These are phyloP conservation scores for Rutilus rutilus DNA, from an alignment of 2,113 vertebrate genomes.

Conservation along the genomic window DNA sequence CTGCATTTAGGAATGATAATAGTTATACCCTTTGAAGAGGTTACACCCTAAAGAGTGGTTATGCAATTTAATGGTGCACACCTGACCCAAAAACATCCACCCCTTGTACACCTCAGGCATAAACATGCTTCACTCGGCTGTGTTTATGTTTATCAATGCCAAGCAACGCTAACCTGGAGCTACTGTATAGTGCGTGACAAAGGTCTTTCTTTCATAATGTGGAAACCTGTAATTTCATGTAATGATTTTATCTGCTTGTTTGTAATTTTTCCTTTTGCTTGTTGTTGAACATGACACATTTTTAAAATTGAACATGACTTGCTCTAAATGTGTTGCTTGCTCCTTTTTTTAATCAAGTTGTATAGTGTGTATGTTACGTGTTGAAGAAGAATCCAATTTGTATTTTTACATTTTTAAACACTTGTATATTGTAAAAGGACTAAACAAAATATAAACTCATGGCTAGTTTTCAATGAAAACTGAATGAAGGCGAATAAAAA, in stretches of 20 bases:
- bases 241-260: slow-evolving; percentile 1
- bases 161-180: slow-evolving; percentile 10
- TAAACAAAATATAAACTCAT: background rate
- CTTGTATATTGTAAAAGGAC: background rate
- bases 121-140: background rate
- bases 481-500: background rate
- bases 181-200: slow-evolving; percentile 19
- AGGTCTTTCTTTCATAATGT: background rate
- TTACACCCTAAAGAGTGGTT: slow-evolving; percentile 21
- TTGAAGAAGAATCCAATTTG: background rate
- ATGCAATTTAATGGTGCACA: slow-evolving; percentile 29
- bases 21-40: slow-evolving; percentile 12
- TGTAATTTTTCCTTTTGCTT: background rate
- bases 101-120: slow-evolving; percentile 1
- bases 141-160: slow-evolving; percentile 21
- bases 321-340: background rate
- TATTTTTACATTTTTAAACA: background rate
- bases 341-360: background rate
- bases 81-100: slow-evolving; percentile 21
- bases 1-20: slow-evolving; percentile 15
- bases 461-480: background rate
- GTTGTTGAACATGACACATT: no score
- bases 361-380: background rate
- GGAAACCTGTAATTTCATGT: background rate
- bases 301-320: background rate